Evolutionary conservation across 2,888 invertebrate species (phyloP).

Genomic region (Unio pictorum): DNA sequence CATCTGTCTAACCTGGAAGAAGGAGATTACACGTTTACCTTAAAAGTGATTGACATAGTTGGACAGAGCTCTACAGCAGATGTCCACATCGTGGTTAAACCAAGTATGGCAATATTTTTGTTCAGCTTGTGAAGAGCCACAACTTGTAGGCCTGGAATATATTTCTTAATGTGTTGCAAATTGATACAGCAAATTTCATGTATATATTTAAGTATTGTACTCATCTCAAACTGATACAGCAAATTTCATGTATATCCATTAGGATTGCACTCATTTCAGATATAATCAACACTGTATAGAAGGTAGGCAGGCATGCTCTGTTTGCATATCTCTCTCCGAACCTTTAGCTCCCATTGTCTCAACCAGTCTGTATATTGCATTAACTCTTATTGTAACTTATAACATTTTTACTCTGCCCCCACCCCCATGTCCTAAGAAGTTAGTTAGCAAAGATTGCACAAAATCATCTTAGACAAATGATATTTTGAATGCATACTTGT

Average conservation of each 20-base stretch:
- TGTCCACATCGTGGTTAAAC: slow-evolving; percentile 94
- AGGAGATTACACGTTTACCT: slow-evolving; percentile 93
- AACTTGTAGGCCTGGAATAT: not conserved
- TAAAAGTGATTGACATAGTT: slow-evolving; percentile 93
- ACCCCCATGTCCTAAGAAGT: too few relatives aligned
- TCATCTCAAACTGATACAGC: not conserved
- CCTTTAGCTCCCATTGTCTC: too few relatives aligned
- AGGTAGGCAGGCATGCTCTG: too few relatives aligned
- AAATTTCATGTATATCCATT: too few relatives aligned
- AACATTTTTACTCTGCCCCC: too few relatives aligned
- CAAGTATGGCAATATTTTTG: slow-evolving; percentile 66
- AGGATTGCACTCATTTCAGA: not conserved
- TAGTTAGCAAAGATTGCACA: too few relatives aligned
- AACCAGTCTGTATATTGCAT: too few relatives aligned
- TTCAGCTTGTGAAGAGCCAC: not conserved
- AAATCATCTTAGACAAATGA: too few relatives aligned
- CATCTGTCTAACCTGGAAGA: slow-evolving; percentile 91
- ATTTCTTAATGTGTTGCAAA: not conserved
- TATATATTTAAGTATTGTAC: too few relatives aligned
- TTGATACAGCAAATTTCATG: not conserved
- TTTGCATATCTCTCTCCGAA: too few relatives aligned
- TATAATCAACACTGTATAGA: not conserved
- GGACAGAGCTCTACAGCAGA: slow-evolving; percentile 90
- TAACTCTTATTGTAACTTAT: too few relatives aligned
- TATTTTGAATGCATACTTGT: too few relatives aligned